These are phyloP conservation scores for Latrodectus elegans DNA, from an alignment of 2,888 invertebrate genomes.

Conservation along the genomic window DNA sequence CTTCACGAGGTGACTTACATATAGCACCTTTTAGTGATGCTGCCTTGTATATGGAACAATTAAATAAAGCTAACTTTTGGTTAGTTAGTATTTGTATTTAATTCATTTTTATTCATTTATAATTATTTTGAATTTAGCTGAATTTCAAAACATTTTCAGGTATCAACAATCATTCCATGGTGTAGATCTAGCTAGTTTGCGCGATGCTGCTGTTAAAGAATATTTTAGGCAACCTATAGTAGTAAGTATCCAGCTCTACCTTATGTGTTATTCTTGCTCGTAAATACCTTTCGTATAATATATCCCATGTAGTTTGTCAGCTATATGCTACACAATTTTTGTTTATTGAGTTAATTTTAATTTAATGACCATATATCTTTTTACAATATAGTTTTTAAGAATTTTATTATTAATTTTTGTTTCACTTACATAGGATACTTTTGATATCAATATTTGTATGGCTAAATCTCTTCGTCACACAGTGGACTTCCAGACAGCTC, in stretches of 20 bases:
- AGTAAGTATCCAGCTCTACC: constrained; percentile 73
- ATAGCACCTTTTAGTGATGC: constrained; percentile 99
- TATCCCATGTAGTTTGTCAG: too few species aligned
- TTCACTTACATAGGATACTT: constrained; percentile 83
- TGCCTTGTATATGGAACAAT: constrained; percentile 97
- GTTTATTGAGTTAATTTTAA: too few species aligned
- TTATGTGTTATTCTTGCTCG: neutral
- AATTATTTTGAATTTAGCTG: neutral
- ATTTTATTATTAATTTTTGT: neutral
- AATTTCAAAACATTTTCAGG: constrained; percentile 74
- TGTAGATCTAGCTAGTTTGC: constrained; percentile 92
- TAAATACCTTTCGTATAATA: neutral
- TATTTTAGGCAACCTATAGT: constrained; percentile 98
- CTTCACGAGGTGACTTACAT: constrained; percentile 95
- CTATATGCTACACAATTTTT: too few species aligned
- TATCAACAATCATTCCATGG: constrained; percentile 98
- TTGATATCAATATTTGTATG: constrained; percentile 97
- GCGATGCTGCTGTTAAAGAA: constrained; percentile 95
- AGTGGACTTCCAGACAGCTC: constrained; percentile 93
- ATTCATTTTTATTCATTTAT: neutral
- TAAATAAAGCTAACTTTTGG: constrained; percentile 99
- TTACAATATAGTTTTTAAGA: too few species aligned
- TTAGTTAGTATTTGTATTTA: constrained; percentile 72
- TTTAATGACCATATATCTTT: too few species aligned
- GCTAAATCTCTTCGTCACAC: constrained; percentile 93